A percentile compares a stretch with the other conserved stretches of the same genome.
These are phyloP conservation scores for Penaeus indicus DNA, from an alignment of 1,140 invertebrate genomes.

Conservation along the genomic window DNA sequence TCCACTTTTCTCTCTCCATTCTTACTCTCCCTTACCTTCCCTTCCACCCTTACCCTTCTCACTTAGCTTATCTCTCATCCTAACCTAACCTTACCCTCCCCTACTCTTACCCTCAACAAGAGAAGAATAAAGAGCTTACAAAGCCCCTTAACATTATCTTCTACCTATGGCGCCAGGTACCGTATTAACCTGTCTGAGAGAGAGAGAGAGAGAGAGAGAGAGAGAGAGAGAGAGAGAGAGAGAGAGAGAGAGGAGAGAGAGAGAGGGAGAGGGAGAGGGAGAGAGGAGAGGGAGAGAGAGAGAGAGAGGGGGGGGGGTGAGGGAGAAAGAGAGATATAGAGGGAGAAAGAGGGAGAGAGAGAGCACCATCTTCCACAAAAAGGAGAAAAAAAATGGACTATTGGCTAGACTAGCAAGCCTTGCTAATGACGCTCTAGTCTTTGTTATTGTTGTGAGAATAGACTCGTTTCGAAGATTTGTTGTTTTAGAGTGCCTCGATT, in stretches of 20 bases:
- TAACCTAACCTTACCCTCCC: background rate
- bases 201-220: conserved; percentile 27
- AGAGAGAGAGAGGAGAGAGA: background rate
- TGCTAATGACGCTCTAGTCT: no score
- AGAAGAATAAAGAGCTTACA: background rate
- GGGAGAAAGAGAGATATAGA: background rate
- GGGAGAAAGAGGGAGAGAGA: background rate
- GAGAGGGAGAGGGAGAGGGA: background rate
- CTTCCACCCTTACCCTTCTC: background rate
- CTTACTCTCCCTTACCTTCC: background rate
- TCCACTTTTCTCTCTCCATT: background rate
- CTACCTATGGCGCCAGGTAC: background rate
- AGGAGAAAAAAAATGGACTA: no score
- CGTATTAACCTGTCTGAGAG: background rate
- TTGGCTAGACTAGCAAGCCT: no score
- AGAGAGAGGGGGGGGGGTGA: background rate
- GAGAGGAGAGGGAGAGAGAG: background rate
- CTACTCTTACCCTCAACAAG: background rate
- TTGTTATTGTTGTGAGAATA: no score
- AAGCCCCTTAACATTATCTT: background rate
- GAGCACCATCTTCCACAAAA: no score
- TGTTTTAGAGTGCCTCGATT: no score
- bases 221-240: background rate
- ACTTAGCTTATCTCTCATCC: background rate
- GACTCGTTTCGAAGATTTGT: no score